phyloP scores from a whole-genome alignment of 2,113 vertebrate species.

The Melanocharis versteri region DNA sequence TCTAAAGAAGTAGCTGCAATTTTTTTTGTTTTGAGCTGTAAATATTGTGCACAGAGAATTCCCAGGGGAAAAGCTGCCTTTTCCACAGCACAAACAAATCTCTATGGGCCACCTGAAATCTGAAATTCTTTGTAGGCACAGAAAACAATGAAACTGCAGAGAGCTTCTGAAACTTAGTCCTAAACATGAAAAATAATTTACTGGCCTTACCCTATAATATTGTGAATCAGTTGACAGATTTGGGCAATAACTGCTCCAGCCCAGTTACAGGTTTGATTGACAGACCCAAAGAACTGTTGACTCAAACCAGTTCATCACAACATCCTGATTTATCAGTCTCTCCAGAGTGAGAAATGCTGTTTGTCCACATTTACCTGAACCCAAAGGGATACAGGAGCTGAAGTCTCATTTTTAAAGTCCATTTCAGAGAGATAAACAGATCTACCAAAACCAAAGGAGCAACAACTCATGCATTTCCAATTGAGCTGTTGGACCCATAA shows the following conservation, averaged over 20 bases:
- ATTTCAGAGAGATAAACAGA: background rate
- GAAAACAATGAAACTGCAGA: background rate
- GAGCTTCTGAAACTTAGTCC: background rate
- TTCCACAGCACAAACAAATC: background rate
- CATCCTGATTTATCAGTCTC: background rate
- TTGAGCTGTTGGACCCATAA: background rate
- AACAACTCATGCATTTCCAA: background rate
- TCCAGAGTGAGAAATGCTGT: background rate
- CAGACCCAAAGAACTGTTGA: background rate
- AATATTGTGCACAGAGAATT: background rate
- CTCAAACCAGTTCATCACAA: background rate
- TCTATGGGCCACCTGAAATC: fast-evolving
- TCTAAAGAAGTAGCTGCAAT: background rate
- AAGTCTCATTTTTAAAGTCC: background rate
- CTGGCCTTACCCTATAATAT: background rate
- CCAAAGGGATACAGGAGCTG: background rate
- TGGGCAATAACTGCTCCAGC: background rate
- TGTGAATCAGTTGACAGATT: background rate
- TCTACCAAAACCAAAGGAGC: background rate
- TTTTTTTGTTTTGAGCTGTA: background rate
- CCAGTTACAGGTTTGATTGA: background rate
- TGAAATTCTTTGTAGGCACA: background rate
- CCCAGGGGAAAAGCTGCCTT: background rate
- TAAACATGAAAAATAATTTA: background rate
- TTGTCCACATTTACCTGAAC: background rate